Conservation (phyloP, 2,888 invertebrate species). For the Agrochola macilenta region DNA sequence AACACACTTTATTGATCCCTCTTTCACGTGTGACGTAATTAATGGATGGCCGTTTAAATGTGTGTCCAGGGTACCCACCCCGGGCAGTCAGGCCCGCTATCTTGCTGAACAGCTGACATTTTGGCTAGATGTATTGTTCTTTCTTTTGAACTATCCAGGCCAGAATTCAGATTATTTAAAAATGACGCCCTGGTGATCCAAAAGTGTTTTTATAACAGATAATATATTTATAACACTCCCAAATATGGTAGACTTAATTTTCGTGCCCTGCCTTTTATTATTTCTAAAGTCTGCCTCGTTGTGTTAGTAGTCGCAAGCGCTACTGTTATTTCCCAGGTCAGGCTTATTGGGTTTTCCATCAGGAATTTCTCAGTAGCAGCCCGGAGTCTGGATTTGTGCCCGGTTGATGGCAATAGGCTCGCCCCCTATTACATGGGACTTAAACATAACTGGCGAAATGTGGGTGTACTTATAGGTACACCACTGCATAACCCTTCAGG, state of each 20-base stretch:
- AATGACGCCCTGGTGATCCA: too few relatives aligned
- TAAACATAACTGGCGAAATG: not conserved
- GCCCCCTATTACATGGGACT: too few relatives aligned
- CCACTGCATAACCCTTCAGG: not conserved
- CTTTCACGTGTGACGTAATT: not conserved
- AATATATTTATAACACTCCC: not conserved
- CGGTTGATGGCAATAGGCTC: not conserved
- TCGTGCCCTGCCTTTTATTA: not conserved
- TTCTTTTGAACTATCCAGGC: not conserved
- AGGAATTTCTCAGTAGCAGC: not conserved
- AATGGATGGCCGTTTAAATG: not conserved
- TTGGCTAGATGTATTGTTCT: conserved; percentile 1
- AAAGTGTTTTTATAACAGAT: not conserved
- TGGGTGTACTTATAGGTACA: not conserved
- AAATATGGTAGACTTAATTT: too few relatives aligned
- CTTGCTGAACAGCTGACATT: not conserved
- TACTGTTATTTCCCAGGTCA: too few relatives aligned
- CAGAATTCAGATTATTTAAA: not conserved
- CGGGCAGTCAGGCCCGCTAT: not conserved
- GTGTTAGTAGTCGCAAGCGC: too few relatives aligned
- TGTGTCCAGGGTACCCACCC: not conserved
- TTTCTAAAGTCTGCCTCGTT: too few relatives aligned
- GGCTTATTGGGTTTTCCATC: not conserved
- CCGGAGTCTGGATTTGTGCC: too few relatives aligned
- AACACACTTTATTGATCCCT: not conserved